Base-by-base conservation (phyloP, 2,113 vertebrate species). In the Phylloscopus trochiloides region DNA sequence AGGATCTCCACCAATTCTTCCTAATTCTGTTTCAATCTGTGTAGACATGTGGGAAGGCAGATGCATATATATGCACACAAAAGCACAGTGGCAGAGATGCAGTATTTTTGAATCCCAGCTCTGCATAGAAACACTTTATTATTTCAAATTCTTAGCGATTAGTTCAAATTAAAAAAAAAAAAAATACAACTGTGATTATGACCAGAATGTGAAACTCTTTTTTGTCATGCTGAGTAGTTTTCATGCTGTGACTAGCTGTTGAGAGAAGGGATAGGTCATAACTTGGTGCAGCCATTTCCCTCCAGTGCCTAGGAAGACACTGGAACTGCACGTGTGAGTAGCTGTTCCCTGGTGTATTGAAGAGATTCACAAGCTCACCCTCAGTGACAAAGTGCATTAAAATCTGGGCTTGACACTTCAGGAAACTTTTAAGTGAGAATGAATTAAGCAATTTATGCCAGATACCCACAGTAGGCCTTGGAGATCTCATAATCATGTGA, bases 391-490 rank as follows among this genome's bases (percentile, higher is more conserved):
- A 72, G 18, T 38, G 10, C 54, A 19, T 87, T 85, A 31, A 78
- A 85, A 79, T 38, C n/a, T 72, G 52, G 16, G 6, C 16, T 85
- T 85, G 32, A 86, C 20, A 15, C 58, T 78, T 94, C 42, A 85
- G 80, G 62, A 89, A 87, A 58, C 6, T 73, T 94, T 78, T 62
- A 75, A 66, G 21, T 74, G 67, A 59, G 65, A 77, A 43, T 63
- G 40, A 76, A 92, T 90, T 83, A 90, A 95, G 21, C 65, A 42
- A n/a, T 94, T 94, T 70, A 67, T 73, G 48, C 71, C 65, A 78
- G 65, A 67, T 70, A 94, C 19, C 59, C 28, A 38, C 36, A 78
- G 4, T 7, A 52, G 62, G 43, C 34, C 25, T 80, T 61, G 28
- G 50, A 87, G 42, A 62, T 67, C 31, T 92, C 40, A 21, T 61